A percentile compares a stretch with the other conserved stretches of the same genome.
Evolutionary conservation across 2,113 vertebrate species (phyloP).

Genomic region (Platysteira castanea): DNA sequence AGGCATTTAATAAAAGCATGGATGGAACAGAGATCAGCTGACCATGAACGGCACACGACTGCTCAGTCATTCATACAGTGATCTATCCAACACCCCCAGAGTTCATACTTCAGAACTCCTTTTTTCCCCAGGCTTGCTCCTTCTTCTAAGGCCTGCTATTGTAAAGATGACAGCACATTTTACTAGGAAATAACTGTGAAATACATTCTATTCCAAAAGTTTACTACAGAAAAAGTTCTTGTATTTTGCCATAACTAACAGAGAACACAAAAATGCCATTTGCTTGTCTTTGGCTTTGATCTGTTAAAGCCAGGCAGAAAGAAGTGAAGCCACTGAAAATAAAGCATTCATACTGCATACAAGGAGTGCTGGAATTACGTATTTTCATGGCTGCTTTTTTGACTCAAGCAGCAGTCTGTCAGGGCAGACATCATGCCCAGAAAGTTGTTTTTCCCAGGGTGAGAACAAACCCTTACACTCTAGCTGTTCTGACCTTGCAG

Average conservation of each 20-base stretch:
- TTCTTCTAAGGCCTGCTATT: neutral
- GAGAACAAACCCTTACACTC: neutral
- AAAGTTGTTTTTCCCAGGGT: conserved; percentile 21
- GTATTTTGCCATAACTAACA: neutral
- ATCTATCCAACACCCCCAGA: neutral
- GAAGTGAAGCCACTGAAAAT: neutral
- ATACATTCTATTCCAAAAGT: neutral
- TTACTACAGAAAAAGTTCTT: neutral
- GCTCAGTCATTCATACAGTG: neutral
- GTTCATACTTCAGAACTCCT: neutral
- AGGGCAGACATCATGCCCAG: neutral
- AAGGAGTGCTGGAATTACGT: neutral
- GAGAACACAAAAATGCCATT: neutral
- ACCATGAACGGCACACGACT: neutral
- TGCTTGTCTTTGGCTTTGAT: neutral
- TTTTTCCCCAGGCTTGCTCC: neutral
- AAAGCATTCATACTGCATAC: neutral
- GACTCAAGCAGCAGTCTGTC: neutral
- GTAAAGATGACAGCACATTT: neutral
- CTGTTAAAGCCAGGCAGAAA: neutral
- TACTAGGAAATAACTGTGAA: neutral
- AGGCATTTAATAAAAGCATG: neutral
- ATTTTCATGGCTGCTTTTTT: neutral
- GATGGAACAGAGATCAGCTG: neutral
- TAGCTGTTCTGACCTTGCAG: neutral